These are phyloP conservation scores for Eufriesea mexicana DNA, from an alignment of 1,140 invertebrate species.

Conservation along the genomic window DNA sequence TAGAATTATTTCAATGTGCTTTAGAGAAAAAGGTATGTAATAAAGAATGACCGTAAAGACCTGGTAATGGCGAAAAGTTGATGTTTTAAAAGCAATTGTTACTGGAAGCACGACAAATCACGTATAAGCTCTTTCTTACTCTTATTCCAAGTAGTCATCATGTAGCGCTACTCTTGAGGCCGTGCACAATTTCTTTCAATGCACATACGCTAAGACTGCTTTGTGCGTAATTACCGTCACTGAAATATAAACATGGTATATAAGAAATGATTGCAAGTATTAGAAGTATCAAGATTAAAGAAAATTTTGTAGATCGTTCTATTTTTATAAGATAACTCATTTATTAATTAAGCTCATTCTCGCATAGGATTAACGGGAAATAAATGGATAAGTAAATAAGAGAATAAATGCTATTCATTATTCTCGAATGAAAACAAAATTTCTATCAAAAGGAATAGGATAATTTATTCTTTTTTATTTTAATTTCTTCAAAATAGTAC, in stretches of 20 bases:
- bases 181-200: background rate
- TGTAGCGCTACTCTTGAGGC: background rate
- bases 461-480: no score
- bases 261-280: constrained; percentile 6
- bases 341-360: background rate
- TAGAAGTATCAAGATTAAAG: background rate
- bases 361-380: background rate
- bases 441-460: no score
- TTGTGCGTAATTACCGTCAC: background rate
- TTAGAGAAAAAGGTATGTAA: background rate
- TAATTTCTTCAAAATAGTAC: background rate
- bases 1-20: background rate
- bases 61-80: background rate
- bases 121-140: background rate
- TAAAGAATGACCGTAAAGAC: background rate
- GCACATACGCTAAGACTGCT: background rate
- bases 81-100: background rate
- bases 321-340: constrained; percentile 38
- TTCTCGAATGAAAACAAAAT: background rate
- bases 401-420: background rate
- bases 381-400: background rate
- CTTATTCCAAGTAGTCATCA: background rate
- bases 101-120: background rate
- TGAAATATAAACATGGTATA: background rate
- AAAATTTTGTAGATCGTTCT: constrained; percentile 6